phyloP scores from a whole-genome alignment of 2,113 vertebrate species.

The Tetrax tetrax region DNA sequence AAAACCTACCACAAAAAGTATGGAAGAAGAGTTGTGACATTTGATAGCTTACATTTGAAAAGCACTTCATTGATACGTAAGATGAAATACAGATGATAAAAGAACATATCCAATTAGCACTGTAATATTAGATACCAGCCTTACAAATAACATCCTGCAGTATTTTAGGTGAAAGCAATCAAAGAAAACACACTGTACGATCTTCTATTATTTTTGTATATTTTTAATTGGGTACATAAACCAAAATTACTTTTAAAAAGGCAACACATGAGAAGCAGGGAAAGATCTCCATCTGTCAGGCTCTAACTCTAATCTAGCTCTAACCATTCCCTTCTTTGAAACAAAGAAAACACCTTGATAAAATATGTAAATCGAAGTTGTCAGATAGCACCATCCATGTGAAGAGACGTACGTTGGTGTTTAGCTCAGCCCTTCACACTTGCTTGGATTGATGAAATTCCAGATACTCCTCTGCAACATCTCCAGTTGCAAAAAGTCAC shows the following conservation, averaged over 20 bases:
- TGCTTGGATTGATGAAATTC: not conserved
- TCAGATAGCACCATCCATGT: not conserved
- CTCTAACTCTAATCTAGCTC: not conserved
- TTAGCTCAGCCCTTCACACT: not conserved
- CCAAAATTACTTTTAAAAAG: not conserved
- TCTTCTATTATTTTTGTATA: not conserved
- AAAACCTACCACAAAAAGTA: not conserved
- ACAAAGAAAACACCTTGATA: not conserved
- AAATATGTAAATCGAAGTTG: not conserved
- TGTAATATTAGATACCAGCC: not conserved
- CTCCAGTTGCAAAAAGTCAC: not conserved
- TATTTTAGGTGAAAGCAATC: not conserved
- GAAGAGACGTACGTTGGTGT: not conserved
- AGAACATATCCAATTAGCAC: not conserved
- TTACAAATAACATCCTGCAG: not conserved
- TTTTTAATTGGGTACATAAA: not conserved
- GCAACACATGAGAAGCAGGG: not conserved
- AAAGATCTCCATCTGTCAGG: not conserved
- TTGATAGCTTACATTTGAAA: not conserved
- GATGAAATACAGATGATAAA: not conserved
- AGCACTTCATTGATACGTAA: not conserved
- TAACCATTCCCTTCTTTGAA: not conserved
- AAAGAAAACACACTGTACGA: not conserved
- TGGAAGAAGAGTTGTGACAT: not conserved
- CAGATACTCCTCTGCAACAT: not conserved